Conservation (phyloP, 2,113 vertebrate species). For the Athene noctua region DNA sequence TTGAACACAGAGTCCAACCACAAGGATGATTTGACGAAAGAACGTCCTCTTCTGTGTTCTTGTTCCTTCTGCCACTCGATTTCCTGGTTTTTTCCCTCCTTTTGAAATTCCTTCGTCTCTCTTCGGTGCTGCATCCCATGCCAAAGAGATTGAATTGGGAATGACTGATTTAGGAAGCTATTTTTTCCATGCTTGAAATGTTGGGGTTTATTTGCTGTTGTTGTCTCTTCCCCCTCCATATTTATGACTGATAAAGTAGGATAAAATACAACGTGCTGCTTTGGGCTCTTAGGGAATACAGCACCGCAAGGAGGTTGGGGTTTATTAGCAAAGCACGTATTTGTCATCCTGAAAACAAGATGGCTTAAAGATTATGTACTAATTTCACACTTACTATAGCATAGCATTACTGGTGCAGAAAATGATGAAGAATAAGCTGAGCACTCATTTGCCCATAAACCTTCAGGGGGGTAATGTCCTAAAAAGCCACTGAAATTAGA, state of each 20-base stretch:
- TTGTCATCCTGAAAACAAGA: constrained; percentile 44
- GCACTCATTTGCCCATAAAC: constrained; percentile 60
- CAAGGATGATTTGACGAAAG: not conserved
- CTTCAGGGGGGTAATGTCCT: constrained; percentile 57
- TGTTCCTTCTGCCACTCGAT: not conserved
- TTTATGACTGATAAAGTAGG: not conserved
- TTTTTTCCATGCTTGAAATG: not conserved
- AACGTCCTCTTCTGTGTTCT: fast-evolving
- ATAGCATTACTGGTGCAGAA: constrained; percentile 45
- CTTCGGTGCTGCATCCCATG: not conserved
- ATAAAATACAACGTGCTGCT: not conserved
- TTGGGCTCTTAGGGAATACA: not conserved
- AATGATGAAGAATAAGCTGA: constrained; percentile 55
- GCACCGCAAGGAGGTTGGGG: not conserved
- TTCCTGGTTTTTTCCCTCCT: not conserved
- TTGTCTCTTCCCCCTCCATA: not conserved
- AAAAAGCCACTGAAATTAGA: constrained; percentile 70
- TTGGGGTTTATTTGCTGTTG: not conserved
- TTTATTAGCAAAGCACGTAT: not conserved
- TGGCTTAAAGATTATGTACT: constrained; percentile 52
- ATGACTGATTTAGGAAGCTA: not conserved
- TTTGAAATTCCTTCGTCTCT: not conserved
- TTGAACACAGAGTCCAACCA: not conserved
- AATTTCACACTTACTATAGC: constrained; percentile 58
- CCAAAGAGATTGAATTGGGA: no score